Conservation (phyloP, 2,797 vertebrate genomes). For the Pogonophryne albipinna region DNA sequence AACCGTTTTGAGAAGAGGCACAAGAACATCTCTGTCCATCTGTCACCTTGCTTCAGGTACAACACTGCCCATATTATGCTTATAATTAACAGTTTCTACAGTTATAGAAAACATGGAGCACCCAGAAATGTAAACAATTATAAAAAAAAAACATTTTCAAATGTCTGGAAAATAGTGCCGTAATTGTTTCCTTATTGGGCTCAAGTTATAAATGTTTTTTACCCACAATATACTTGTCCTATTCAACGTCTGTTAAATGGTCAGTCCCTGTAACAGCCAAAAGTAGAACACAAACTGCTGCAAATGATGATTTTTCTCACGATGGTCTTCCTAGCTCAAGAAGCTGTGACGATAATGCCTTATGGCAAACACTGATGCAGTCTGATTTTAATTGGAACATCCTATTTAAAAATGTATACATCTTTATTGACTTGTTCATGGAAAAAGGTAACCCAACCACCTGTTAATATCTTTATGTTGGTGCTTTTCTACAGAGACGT, state of each 20-base stretch:
- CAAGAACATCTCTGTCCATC: constrained; percentile 95
- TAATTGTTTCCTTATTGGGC: too few relatives aligned
- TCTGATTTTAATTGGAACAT: background rate
- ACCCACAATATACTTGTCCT: background rate
- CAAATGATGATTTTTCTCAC: constrained; percentile 90
- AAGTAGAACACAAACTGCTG: constrained; percentile 44
- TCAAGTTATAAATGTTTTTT: too few relatives aligned
- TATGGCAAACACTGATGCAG: constrained; percentile 87
- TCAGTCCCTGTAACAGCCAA: background rate
- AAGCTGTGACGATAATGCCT: constrained; percentile 86
- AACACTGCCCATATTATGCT: accelerated
- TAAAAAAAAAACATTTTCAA: too few relatives aligned
- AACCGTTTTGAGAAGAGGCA: constrained; percentile 99
- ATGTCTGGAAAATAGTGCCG: background rate
- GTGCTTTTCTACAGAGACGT: constrained; percentile 87
- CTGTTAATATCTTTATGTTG: background rate
- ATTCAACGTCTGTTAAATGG: background rate
- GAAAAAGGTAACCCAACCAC: background rate
- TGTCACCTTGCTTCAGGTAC: constrained; percentile 94
- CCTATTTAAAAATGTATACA: accelerated
- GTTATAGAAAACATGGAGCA: constrained; percentile 41
- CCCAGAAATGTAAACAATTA: too few relatives aligned
- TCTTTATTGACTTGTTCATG: background rate
- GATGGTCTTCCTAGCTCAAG: constrained; percentile 89
- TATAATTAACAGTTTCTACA: background rate